Evolutionary conservation across 2,797 vertebrate genomes (phyloP), one percentile per base, ranked within the genome.

Genomic region (Muscicapa striata): DNA sequence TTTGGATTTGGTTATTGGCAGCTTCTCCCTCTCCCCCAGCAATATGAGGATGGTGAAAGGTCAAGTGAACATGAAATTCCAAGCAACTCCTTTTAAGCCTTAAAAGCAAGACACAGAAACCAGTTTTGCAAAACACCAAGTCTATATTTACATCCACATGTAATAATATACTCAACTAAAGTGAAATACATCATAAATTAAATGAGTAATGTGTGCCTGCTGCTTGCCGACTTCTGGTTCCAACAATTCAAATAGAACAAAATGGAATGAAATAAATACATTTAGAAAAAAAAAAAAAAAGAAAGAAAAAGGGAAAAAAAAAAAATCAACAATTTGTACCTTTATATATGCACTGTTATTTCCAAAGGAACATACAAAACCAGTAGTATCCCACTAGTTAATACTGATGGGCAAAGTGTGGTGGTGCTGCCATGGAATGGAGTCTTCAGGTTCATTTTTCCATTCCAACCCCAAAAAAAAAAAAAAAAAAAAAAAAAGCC

Each of bases 261-360:
- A 98, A 93, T 97, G 97, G 97, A 98, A 98, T 97, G 97, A 98
- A 98, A 98, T 98, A 98, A 98, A 98, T 98, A 98, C 97, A 97
- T 96, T 89, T 4, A 2, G 49, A 95, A 96, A 97, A 95, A 67
- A 80, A 97, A 30, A 20, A 34, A 34, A 34, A 34, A 34, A 34
- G 34, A 34, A 34, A 34, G 34, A 34, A 18, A 24, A 18, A 0
- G 1, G 1, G 3, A 92, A 89, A 95, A 81, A 89, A 95, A 81
- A 84, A 82, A 96, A 96, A 96, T 94, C 94, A 97, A 97, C 94
- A 77, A 97, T 96, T 96, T 98, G 97, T 98, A 98, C 97, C 97
- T 98, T 97, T 97, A 96, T 95, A 97, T 97, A 97, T 94, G 97
- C 91, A 97, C 97, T 98, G 96, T 87, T 97, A 96, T 93, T 96